These are phyloP conservation scores for Seriola aureovittata DNA, from an alignment of 2,113 vertebrate genomes.

Conservation along the genomic window DNA sequence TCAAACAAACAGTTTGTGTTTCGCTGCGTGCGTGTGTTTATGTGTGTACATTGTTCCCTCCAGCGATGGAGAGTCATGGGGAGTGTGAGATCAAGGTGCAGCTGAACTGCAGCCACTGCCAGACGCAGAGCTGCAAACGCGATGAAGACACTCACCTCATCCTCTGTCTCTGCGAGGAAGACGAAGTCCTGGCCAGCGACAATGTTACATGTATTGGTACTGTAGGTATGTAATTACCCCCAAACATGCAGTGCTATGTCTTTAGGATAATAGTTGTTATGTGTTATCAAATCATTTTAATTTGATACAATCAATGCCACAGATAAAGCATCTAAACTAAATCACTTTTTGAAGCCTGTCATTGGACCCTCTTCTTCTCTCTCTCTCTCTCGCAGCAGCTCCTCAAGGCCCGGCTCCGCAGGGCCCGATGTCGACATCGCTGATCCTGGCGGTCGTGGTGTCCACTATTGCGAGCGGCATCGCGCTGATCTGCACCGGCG, in stretches of 20 bases:
- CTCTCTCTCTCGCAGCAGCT: slow-evolving; percentile 62
- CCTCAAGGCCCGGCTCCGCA: slow-evolving; percentile 71
- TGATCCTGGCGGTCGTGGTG: slow-evolving; percentile 88
- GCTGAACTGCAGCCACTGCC: slow-evolving; percentile 92
- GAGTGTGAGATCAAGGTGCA: slow-evolving; percentile 91
- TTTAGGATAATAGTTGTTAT: neutral
- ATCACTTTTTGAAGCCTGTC: neutral
- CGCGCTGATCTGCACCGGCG: slow-evolving; percentile 87
- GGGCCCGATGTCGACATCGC: slow-evolving; percentile 84
- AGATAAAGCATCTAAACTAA: neutral
- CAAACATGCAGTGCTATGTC: neutral
- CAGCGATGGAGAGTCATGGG: slow-evolving; percentile 91
- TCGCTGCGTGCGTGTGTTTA: neutral
- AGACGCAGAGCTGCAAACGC: slow-evolving; percentile 89
- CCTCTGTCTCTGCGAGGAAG: slow-evolving; percentile 88
- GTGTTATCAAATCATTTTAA: neutral
- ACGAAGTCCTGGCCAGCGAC: slow-evolving; percentile 87
- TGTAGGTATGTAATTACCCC: slow-evolving; percentile 33
- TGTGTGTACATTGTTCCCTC: slow-evolving; percentile 21
- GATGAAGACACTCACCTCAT: slow-evolving; percentile 84
- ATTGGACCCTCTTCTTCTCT: neutral
- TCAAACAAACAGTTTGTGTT: neutral
- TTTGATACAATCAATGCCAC: neutral
- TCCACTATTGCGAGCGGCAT: slow-evolving; percentile 86
- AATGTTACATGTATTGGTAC: slow-evolving; percentile 89